Evolutionary conservation across 2,113 vertebrate species (phyloP).

Genomic region (Hystrix cristata): DNA sequence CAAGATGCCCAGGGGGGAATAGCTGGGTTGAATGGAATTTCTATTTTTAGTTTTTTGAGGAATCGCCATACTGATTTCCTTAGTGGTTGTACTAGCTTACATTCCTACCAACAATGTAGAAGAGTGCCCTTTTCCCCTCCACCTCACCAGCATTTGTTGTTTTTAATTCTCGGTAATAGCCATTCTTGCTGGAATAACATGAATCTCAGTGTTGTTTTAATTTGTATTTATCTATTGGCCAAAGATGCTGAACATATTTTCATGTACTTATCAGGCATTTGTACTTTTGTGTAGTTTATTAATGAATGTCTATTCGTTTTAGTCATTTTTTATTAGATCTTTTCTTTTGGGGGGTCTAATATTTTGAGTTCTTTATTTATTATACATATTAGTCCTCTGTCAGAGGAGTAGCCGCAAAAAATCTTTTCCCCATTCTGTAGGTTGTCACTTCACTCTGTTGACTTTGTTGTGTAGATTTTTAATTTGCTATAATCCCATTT

Average conservation of each 20-base stretch:
- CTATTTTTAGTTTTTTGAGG: neutral
- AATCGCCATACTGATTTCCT: neutral
- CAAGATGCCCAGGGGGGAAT: neutral
- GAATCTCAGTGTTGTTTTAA: neutral
- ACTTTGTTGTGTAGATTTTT: neutral
- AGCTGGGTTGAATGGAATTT: neutral
- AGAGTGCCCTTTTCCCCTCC: neutral
- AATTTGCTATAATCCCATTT: neutral
- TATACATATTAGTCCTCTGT: neutral
- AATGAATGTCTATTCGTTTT: neutral
- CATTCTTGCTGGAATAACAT: neutral
- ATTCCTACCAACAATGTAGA: neutral
- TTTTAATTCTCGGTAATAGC: neutral
- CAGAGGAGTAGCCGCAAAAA: neutral
- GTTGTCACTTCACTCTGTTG: neutral
- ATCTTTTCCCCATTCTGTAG: neutral
- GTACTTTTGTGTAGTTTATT: neutral
- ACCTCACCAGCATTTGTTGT: neutral
- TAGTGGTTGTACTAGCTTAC: neutral
- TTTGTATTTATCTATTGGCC: neutral
- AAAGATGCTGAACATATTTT: neutral
- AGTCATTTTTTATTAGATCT: neutral
- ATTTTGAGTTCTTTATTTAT: neutral
- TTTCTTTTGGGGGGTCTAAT: neutral
- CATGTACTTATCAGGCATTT: neutral